phyloP scores from a whole-genome alignment of 2,888 invertebrate genomes.

The Dryadula phaetusa region DNA sequence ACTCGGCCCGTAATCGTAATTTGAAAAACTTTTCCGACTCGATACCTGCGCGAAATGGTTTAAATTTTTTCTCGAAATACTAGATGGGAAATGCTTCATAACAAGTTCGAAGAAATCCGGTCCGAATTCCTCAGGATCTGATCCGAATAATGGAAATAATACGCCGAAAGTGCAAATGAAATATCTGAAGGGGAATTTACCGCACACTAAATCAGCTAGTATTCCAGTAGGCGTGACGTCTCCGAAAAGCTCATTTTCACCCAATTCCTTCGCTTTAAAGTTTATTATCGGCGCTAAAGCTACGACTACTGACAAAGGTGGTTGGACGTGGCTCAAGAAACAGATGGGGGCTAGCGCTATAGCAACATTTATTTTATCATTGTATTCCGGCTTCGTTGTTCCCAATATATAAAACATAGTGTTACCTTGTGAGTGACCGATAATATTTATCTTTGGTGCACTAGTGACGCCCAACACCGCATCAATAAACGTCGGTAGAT shows the following conservation, averaged over 20 bases:
- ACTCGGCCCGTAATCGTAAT: slow-evolving; percentile 53
- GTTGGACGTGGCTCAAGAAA: slow-evolving; percentile 48
- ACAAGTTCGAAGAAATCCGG: slow-evolving; percentile 49
- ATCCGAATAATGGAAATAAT: slow-evolving; percentile 42
- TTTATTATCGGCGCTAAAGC: slow-evolving; percentile 30
- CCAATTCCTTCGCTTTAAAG: slow-evolving; percentile 21
- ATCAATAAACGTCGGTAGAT: too few species aligned
- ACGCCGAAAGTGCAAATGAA: slow-evolving; percentile 42
- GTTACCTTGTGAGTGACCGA: too few species aligned
- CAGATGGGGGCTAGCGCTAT: slow-evolving; percentile 69
- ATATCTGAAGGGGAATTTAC: slow-evolving; percentile 31
- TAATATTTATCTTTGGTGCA: too few species aligned
- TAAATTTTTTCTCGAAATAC: slow-evolving; percentile 52
- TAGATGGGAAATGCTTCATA: slow-evolving; percentile 56
- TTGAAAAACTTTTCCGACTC: slow-evolving; percentile 50
- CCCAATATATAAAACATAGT: too few species aligned
- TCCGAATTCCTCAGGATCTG: slow-evolving; percentile 51
- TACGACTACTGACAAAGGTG: slow-evolving; percentile 30
- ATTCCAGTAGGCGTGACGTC: slow-evolving; percentile 31
- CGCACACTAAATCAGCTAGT: slow-evolving; percentile 37
- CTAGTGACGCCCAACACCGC: too few species aligned
- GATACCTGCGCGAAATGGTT: slow-evolving; percentile 56
- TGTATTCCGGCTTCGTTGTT: slow-evolving; percentile 83
- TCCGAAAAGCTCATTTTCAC: slow-evolving; percentile 39
- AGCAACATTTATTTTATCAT: slow-evolving; percentile 81